phyloP scores from a whole-genome alignment of 2,113 vertebrate species.

The Coracopsis vasa region DNA sequence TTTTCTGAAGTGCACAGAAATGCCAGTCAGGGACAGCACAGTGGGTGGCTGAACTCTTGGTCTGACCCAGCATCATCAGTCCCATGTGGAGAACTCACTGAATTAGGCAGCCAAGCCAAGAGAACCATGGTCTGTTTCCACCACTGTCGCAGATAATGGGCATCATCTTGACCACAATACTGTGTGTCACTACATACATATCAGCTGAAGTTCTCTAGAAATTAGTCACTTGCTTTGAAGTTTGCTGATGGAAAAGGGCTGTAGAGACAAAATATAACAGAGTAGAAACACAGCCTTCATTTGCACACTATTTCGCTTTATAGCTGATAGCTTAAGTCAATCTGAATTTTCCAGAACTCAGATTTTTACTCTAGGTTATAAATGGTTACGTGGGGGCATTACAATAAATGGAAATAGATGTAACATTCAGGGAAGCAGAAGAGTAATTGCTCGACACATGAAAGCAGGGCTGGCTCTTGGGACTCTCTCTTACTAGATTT shows the following conservation, averaged over 20 bases:
- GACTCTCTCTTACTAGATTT: background rate
- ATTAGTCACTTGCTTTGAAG: background rate
- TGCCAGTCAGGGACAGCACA: background rate
- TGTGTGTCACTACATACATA: too few relatives aligned
- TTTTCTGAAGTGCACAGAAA: background rate
- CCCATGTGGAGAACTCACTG: background rate
- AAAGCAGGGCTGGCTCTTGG: background rate
- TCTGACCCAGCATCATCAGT: background rate
- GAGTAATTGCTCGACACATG: background rate
- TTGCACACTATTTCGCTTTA: background rate
- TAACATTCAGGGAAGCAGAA: background rate
- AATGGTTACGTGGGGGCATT: background rate
- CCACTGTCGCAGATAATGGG: accelerated
- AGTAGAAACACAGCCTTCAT: background rate
- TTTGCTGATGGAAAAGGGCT: background rate
- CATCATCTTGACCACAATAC: accelerated
- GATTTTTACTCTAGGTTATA: background rate
- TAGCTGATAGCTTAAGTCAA: background rate
- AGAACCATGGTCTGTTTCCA: background rate
- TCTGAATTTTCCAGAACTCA: background rate
- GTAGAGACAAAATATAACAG: background rate
- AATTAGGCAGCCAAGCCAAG: background rate
- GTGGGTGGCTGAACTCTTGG: background rate
- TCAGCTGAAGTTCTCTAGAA: background rate
- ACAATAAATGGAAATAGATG: background rate